These are phyloP conservation scores for Aporophyla nigra DNA, from an alignment of 2,888 invertebrate genomes.

Conservation along the genomic window DNA sequence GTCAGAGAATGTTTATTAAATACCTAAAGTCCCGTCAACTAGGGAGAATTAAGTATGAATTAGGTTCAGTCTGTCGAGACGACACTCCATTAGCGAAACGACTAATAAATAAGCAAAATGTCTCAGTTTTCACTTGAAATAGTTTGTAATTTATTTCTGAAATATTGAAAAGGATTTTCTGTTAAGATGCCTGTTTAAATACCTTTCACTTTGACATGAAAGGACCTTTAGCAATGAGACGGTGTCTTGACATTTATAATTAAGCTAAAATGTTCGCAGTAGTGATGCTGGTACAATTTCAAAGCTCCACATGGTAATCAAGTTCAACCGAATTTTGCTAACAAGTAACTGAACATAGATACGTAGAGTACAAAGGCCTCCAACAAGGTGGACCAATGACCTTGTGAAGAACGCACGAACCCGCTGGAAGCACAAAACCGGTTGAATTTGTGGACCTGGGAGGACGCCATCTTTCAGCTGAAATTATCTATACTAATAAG, in stretches of 20 bases:
- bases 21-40: constrained; percentile 49
- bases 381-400: too few relatives aligned
- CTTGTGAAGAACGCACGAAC: too few relatives aligned
- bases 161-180: constrained; percentile 32
- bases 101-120: constrained; percentile 39
- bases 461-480: too few relatives aligned
- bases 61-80: constrained; percentile 32
- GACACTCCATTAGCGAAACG: constrained; percentile 42
- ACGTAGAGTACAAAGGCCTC: too few relatives aligned
- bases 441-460: too few relatives aligned
- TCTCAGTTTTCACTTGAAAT: constrained; percentile 45
- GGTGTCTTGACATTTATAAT: constrained; percentile 23
- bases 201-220: constrained; percentile 13
- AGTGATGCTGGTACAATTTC: background rate
- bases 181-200: constrained; percentile 15
- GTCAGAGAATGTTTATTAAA: constrained; percentile 42
- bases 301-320: background rate
- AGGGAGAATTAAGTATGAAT: constrained; percentile 51
- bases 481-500: too few relatives aligned
- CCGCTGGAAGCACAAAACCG: too few relatives aligned
- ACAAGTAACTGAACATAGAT: background rate
- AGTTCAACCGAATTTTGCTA: background rate
- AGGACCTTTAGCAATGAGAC: background rate
- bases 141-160: constrained; percentile 37
- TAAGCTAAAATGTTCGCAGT: constrained; percentile 10